These are phyloP conservation scores for Suillia variegata DNA, from an alignment of 2,888 invertebrate genomes.

Conservation along the genomic window DNA sequence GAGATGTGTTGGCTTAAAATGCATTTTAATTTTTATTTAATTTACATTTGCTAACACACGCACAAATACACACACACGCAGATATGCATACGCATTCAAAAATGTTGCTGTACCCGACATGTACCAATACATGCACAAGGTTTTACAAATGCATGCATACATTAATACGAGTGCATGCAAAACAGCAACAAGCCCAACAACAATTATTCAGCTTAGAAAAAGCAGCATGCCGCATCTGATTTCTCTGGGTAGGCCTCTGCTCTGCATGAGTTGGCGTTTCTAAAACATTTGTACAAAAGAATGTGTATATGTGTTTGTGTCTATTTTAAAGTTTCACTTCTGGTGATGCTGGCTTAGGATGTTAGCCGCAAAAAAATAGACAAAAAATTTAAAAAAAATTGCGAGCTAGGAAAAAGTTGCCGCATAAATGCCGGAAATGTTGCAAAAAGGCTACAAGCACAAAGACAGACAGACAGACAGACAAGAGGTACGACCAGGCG, in stretches of 20 bases:
- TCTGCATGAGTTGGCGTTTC: background rate
- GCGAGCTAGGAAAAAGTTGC: slow-evolving; percentile 19
- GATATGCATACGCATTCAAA: background rate
- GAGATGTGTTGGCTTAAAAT: slow-evolving; percentile 25
- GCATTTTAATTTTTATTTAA: slow-evolving; percentile 28
- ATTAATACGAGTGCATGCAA: no score
- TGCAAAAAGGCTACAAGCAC: slow-evolving; percentile 25
- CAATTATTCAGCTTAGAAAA: no score
- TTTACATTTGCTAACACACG: slow-evolving; percentile 14
- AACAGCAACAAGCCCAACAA: no score
- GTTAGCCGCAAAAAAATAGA: background rate
- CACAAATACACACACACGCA: background rate
- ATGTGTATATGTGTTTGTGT: slow-evolving; percentile 6
- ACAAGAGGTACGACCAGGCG: background rate
- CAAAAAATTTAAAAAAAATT: slow-evolving; percentile 28
- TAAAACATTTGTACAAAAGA: no score
- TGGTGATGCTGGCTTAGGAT: slow-evolving; percentile 1
- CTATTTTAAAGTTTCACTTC: background rate
- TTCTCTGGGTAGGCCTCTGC: slow-evolving; percentile 7
- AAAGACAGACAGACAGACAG: slow-evolving; percentile 10
- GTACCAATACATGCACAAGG: background rate
- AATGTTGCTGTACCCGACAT: no score
- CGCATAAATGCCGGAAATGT: slow-evolving; percentile 40
- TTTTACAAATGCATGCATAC: no score
- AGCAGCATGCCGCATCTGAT: slow-evolving; percentile 8